Conservation (phyloP, 1,140 invertebrate species). For the Himalopsyche phryganea region DNA sequence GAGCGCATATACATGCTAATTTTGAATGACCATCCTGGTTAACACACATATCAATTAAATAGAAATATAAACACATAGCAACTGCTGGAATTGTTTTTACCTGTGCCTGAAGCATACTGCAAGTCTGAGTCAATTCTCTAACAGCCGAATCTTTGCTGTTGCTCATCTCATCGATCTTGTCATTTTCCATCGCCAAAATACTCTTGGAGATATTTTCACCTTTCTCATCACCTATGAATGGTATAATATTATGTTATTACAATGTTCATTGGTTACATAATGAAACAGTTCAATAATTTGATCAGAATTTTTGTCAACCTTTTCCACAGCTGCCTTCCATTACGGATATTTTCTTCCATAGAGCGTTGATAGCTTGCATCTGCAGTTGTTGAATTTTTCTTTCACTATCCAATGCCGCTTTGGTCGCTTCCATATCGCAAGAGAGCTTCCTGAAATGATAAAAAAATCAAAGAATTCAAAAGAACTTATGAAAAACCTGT, state of each 20-base stretch:
- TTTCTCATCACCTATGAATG: slow-evolving; percentile 32
- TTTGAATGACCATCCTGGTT: no score
- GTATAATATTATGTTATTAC: no score
- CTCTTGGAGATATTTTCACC: slow-evolving; percentile 37
- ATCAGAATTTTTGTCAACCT: no score
- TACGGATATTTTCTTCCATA: slow-evolving; percentile 84
- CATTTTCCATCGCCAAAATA: slow-evolving; percentile 37
- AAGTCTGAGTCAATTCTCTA: slow-evolving; percentile 57
- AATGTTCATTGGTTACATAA: no score
- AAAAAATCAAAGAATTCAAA: no score
- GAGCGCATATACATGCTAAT: no score
- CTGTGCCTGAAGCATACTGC: slow-evolving; percentile 47
- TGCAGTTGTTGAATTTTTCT: slow-evolving; percentile 81
- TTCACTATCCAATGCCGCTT: slow-evolving; percentile 78
- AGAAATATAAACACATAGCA: no score
- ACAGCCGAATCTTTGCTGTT: slow-evolving; percentile 52
- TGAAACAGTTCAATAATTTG: no score
- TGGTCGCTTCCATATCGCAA: slow-evolving; percentile 76
- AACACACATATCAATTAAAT: no score
- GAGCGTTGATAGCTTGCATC: slow-evolving; percentile 84
- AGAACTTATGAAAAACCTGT: no score
- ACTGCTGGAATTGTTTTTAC: no score
- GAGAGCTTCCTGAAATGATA: slow-evolving; percentile 62
- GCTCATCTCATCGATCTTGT: slow-evolving; percentile 39
- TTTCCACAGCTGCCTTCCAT: slow-evolving; percentile 54